Evolutionary conservation across 2,888 invertebrate species (phyloP).

Genomic region (Drosophila buzzatii): DNA sequence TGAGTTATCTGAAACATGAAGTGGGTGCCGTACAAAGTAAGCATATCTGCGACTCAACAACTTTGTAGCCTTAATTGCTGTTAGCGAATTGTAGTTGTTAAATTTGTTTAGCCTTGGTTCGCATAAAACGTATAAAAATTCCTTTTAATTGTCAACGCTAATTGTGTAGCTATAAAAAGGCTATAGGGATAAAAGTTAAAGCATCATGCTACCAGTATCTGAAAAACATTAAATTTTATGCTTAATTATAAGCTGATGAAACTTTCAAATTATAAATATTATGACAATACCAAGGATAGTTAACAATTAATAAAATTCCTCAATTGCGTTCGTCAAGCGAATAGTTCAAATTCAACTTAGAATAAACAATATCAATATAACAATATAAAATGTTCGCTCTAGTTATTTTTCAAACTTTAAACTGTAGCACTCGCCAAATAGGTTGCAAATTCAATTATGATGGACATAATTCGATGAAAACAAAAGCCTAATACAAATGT

Average conservation of each 20-base stretch:
- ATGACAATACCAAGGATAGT: too few relatives aligned
- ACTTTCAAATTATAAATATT: too few relatives aligned
- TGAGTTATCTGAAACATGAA: constrained; percentile 32
- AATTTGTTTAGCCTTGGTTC: not conserved
- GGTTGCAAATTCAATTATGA: not conserved
- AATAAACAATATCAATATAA: not conserved
- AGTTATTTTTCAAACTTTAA: not conserved
- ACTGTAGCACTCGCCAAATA: too few relatives aligned
- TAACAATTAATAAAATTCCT: not conserved
- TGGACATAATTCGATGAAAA: too few relatives aligned
- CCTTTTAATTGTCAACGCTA: constrained; percentile 21
- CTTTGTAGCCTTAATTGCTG: constrained; percentile 31
- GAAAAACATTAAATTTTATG: not conserved
- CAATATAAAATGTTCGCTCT: not conserved
- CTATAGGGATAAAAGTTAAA: not conserved
- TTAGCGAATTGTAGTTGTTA: constrained; percentile 33
- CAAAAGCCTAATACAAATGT: too few relatives aligned
- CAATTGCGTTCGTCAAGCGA: not conserved
- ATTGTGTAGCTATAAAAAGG: not conserved
- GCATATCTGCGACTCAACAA: constrained; percentile 2
- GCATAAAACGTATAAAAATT: constrained; percentile 41
- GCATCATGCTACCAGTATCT: not conserved
- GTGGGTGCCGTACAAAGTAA: constrained; percentile 55
- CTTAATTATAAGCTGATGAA: not conserved
- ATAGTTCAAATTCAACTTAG: not conserved